phyloP scores from a whole-genome alignment of 2,797 vertebrate species.

The Sebastes aleutianus region DNA sequence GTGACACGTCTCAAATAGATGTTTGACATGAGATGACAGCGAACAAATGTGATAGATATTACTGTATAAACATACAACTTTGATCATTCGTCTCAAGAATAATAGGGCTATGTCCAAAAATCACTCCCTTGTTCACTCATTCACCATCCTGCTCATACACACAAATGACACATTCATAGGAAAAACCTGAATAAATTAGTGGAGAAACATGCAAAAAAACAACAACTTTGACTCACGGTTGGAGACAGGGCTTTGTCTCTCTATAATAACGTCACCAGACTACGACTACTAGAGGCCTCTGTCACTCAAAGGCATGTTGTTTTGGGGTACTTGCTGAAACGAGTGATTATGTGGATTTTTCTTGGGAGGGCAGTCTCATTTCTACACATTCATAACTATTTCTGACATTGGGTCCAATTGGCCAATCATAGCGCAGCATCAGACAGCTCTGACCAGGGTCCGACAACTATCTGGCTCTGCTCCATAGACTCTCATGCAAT shows the following conservation, averaged over 20 bases:
- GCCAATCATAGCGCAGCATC: too few species aligned
- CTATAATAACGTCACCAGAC: neutral
- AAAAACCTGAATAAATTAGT: neutral
- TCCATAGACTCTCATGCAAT: too few species aligned
- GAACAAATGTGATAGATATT: neutral
- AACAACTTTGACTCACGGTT: neutral
- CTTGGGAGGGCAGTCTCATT: neutral
- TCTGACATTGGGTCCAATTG: neutral
- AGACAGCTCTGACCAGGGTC: too few species aligned
- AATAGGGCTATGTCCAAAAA: neutral
- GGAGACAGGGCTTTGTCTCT: neutral
- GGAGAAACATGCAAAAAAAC: neutral
- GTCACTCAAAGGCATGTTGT: neutral
- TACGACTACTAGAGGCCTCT: neutral
- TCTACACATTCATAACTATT: neutral
- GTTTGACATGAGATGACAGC: constrained; percentile 18
- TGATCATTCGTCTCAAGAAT: neutral
- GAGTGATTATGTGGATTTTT: neutral
- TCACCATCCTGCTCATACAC: neutral
- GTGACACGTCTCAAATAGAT: constrained; percentile 17
- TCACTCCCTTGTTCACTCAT: neutral
- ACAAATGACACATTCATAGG: neutral
- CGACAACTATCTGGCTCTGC: too few species aligned
- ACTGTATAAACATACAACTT: neutral
- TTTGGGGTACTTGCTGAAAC: neutral